Evolutionary conservation across 1,140 invertebrate genomes (phyloP), one percentile per base, ranked within the genome.

Genomic region (Zaprionus ghesquierei): DNA sequence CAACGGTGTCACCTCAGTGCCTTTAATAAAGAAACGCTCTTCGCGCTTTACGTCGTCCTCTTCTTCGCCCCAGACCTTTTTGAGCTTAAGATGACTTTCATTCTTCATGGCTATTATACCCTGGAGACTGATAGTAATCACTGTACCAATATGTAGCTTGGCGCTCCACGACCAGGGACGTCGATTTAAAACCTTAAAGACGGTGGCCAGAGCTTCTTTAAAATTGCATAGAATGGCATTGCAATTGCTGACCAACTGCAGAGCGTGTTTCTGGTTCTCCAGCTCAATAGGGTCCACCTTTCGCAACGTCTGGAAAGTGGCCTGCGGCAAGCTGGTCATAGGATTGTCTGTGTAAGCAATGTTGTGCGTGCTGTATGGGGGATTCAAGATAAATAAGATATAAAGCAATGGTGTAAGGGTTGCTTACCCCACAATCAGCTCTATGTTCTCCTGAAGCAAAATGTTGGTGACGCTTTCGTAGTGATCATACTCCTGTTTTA

Each of bases 61-160:
- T 0, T 56, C 9, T 8, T 82, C 84, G 3, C 49, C 73, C 80
- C 84, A 91, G 3, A 79, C 71, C 35, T 89, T 89, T n/a, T 79
- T 68, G 5, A 91, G 61, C 20, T 90, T 91, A 2, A 91, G 72
- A 8, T 79, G 69, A 8, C 75, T 65, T 23, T 91, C 84, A 49
- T 89, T 81, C 58, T 91, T 91, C 58, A 91, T 82, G 9, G 90
- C 81, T 13, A 91, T 91, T 8, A 91, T 76, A 3, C 90, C 90
- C 12, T 87, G 77, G 5, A 91, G 15, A 8, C 27, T 60, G 1
- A 91, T 79, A 2, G 15, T 23, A 29, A 91, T 91, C 18, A 60
- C 54, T 44, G 73, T 73, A n/a, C 90, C 90, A 20, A 91, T 91
- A 5, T 55, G 60, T 27, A 91, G 61, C 49, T 82, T 78, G 13